Conservation (phyloP, 2,888 invertebrate species). For the Sipunculus nudus region DNA sequence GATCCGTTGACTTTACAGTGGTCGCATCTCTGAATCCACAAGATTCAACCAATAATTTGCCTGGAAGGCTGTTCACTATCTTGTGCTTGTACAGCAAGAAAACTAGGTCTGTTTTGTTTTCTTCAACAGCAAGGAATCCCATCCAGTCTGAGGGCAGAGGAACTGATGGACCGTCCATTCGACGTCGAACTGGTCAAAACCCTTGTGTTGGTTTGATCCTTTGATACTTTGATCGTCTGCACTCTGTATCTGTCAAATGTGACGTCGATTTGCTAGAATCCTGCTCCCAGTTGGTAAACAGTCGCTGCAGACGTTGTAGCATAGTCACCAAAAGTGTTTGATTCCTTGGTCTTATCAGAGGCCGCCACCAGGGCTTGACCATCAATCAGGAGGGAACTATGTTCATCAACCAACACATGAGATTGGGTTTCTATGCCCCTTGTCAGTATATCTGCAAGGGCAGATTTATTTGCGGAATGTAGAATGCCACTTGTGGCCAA, state of each 20-base stretch:
- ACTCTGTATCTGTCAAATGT: background rate
- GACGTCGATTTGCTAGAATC: slow-evolving; percentile 1
- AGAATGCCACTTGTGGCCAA: too few species aligned
- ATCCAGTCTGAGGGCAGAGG: background rate
- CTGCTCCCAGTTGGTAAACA: background rate
- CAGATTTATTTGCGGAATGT: too few species aligned
- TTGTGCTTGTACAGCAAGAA: background rate
- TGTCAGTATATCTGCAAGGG: too few species aligned
- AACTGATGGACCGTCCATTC: background rate
- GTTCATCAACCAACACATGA: too few species aligned
- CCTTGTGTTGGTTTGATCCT: background rate
- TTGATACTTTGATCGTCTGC: background rate
- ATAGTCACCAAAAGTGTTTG: slow-evolving; percentile 1
- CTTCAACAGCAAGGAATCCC: background rate
- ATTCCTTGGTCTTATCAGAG: too few species aligned
- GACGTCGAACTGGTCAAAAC: background rate
- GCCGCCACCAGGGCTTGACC: too few species aligned
- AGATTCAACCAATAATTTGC: slow-evolving; percentile 14
- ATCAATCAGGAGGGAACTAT: too few species aligned
- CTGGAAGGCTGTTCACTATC: background rate
- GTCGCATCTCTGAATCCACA: slow-evolving; percentile 12
- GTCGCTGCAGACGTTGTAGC: background rate
- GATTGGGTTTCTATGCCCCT: too few species aligned
- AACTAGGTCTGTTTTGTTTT: background rate
- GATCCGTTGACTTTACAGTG: slow-evolving; percentile 16